These are phyloP conservation scores for Melierax canorus DNA, from an alignment of 2,113 vertebrate genomes.

Conservation along the genomic window DNA sequence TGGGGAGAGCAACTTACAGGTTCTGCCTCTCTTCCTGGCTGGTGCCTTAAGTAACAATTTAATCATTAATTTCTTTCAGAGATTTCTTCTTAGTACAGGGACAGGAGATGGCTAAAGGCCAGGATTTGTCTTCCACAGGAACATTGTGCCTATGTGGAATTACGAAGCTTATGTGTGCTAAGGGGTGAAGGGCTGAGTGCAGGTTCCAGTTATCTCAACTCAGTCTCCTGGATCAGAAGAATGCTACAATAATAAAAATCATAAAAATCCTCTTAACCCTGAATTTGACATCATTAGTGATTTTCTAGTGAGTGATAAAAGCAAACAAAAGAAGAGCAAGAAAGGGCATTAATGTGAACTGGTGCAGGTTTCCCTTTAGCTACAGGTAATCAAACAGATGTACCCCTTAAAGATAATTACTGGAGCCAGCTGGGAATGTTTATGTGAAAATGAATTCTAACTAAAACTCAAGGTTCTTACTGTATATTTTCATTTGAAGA, in stretches of 20 bases:
- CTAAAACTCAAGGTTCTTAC: neutral
- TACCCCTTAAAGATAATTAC: neutral
- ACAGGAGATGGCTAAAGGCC: neutral
- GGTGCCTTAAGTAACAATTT: neutral
- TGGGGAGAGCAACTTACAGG: too few species aligned
- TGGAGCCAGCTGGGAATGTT: neutral
- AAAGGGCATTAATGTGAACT: neutral
- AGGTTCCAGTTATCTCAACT: neutral
- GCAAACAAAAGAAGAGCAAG: neutral
- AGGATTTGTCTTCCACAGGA: neutral
- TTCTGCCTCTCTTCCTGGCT: neutral
- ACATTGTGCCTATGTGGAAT: neutral
- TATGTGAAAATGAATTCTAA: neutral
- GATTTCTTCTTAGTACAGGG: neutral
- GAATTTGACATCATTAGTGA: neutral
- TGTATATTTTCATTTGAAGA: neutral
- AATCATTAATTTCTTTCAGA: neutral
- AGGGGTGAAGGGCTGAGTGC: neutral
- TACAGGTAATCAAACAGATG: neutral
- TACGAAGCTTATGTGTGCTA: neutral
- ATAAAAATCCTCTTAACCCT: neutral
- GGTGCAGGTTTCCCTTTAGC: neutral
- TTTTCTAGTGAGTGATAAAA: neutral
- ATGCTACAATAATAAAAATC: neutral
- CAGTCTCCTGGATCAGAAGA: neutral